These are phyloP conservation scores for Palloptera scutellata DNA, from an alignment of 2,888 invertebrate genomes.

Conservation along the genomic window DNA sequence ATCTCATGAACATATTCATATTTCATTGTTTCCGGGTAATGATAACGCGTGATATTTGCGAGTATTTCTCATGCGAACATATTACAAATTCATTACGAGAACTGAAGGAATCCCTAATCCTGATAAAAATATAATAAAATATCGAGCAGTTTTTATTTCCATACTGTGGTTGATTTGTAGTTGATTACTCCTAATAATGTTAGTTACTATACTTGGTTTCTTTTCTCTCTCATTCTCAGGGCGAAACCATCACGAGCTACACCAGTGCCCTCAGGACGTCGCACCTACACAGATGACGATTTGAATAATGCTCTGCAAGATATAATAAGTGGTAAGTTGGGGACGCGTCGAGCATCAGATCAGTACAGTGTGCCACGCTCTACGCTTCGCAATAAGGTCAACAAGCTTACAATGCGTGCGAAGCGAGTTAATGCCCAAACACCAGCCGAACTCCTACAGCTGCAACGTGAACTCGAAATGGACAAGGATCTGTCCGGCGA, in stretches of 20 bases:
- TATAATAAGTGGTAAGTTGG: conserved; percentile 91
- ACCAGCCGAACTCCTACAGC: conserved; percentile 44
- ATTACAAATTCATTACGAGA: too few species aligned
- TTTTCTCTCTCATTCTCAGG: conserved; percentile 62
- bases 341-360: conserved; percentile 91
- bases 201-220: too few species aligned
- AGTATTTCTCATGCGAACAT: too few species aligned
- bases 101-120: too few species aligned
- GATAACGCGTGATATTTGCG: too few species aligned
- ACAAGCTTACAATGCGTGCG: conserved; percentile 77
- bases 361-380: conserved; percentile 97
- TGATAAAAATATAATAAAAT: too few species aligned
- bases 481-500: conserved; percentile 65
- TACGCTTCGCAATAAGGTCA: conserved; percentile 94
- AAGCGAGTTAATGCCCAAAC: conserved; percentile 66
- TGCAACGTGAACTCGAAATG: conserved; percentile 50
- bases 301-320: conserved; percentile 92
- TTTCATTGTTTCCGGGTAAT: too few species aligned
- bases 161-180: too few species aligned
- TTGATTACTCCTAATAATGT: too few species aligned
- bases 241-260: conserved; percentile 73
- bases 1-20: too few species aligned
- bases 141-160: too few species aligned
- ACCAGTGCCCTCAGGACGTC: conserved; percentile 65
- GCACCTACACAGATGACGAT: conserved; percentile 95